Evolutionary conservation across 2,888 invertebrate species (phyloP).

Genomic region (Hypomecis atomaria): DNA sequence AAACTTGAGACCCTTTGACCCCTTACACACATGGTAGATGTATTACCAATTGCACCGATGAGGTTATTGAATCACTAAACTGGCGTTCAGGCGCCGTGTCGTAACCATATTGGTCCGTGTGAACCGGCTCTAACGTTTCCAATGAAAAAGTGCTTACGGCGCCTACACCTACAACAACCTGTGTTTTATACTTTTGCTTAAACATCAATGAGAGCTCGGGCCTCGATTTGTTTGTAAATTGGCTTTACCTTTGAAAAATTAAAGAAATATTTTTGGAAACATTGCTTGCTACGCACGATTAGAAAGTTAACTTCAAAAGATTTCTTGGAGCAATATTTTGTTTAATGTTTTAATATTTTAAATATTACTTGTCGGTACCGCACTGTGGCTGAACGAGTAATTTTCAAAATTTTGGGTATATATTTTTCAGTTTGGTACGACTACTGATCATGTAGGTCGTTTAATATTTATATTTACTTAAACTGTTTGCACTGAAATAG

Average conservation of each 20-base stretch:
- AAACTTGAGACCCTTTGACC: too few species aligned
- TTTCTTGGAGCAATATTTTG: background rate
- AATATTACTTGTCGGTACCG: too few species aligned
- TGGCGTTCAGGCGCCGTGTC: too few species aligned
- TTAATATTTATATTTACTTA: too few species aligned
- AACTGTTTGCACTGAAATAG: too few species aligned
- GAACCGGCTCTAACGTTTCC: constrained; percentile 1
- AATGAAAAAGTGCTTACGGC: constrained; percentile 25
- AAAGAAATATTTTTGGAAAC: background rate
- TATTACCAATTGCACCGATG: too few species aligned
- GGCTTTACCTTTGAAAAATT: constrained; percentile 5
- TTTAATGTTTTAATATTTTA: too few species aligned
- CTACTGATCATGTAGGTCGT: background rate
- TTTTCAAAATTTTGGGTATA: too few species aligned
- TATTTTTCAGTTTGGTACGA: background rate
- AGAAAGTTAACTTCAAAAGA: background rate
- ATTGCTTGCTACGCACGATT: background rate
- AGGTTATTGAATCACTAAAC: too few species aligned
- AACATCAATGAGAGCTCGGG: constrained; percentile 15
- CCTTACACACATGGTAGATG: too few species aligned
- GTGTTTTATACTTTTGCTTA: constrained; percentile 21
- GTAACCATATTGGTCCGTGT: too few species aligned
- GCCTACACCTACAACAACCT: constrained; percentile 14
- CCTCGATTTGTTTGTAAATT: constrained; percentile 4
- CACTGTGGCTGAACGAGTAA: too few species aligned